Evolutionary conservation across 2,888 invertebrate genomes (phyloP).

Genomic region (Patella ulyssiponensis): DNA sequence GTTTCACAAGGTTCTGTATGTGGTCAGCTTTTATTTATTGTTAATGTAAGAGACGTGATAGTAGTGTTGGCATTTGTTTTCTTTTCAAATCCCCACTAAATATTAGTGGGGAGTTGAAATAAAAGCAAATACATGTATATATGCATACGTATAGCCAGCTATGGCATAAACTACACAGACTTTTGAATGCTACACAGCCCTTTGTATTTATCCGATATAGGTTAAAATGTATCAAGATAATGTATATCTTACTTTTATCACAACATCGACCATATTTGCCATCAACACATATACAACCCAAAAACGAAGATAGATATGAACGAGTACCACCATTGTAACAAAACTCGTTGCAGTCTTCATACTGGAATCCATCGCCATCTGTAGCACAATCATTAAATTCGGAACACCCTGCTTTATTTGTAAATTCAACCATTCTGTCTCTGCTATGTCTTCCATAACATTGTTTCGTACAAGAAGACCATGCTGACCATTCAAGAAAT

Average conservation of each 20-base stretch:
- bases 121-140: no score
- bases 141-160: no score
- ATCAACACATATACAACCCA: neutral
- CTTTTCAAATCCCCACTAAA: no score
- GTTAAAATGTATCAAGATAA: no score
- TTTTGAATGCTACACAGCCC: no score
- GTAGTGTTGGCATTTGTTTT: no score
- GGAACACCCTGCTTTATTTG: neutral
- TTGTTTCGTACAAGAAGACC: slow-evolving; percentile 15
- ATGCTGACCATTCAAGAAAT: neutral
- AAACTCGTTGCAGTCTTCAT: neutral
- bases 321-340: slow-evolving; percentile 2
- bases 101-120: no score
- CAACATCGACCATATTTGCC: slow-evolving; percentile 19
- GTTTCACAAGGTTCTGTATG: no score
- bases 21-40: no score
- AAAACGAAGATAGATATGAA: neutral
- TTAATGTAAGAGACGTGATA: no score
- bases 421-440: neutral
- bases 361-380: neutral
- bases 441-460: slow-evolving; percentile 11
- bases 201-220: no score
- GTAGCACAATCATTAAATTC: neutral
- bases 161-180: no score
- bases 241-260: slow-evolving; percentile 2